Evolutionary conservation across 2,888 invertebrate genomes (phyloP).

Genomic region (Hoplodrina blanda): DNA sequence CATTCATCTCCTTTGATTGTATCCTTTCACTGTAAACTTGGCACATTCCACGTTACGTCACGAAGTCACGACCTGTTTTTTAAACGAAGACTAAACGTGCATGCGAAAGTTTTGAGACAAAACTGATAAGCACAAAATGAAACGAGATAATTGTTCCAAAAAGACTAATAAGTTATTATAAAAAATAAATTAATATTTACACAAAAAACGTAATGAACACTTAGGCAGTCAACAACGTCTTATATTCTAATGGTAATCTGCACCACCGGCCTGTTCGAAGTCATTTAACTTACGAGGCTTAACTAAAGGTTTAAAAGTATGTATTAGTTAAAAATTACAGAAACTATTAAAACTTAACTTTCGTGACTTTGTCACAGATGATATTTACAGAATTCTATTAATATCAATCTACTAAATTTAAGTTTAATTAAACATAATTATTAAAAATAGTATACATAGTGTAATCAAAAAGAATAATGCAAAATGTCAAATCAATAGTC

Average conservation of each 20-base stretch:
- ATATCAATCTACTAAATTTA: constrained; percentile 4
- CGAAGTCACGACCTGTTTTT: background rate
- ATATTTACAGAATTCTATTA: constrained; percentile 3
- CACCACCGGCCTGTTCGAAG: constrained; percentile 88
- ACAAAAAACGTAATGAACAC: constrained; percentile 78
- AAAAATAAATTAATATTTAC: constrained; percentile 53
- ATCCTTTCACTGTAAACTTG: constrained; percentile 46
- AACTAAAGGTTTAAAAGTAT: constrained; percentile 29
- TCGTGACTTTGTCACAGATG: constrained; percentile 33
- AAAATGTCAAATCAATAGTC: background rate
- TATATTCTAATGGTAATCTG: constrained; percentile 89
- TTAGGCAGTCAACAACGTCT: constrained; percentile 80
- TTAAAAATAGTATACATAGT: background rate
- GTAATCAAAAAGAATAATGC: constrained; percentile 1
- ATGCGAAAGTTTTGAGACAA: constrained; percentile 37
- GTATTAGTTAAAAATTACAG: constrained; percentile 40
- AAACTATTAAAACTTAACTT: constrained; percentile 20
- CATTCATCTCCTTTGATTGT: constrained; percentile 34
- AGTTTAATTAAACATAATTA: background rate
- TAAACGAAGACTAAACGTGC: constrained; percentile 2
- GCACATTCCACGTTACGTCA: constrained; percentile 27
- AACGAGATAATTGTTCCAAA: constrained; percentile 13
- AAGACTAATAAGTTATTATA: background rate
- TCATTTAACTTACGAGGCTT: constrained; percentile 58
- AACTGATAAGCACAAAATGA: constrained; percentile 12